Evolutionary conservation across 2,797 vertebrate genomes (phyloP), one percentile per base, ranked within the genome.

Genomic region (Phalloptychus januarius): DNA sequence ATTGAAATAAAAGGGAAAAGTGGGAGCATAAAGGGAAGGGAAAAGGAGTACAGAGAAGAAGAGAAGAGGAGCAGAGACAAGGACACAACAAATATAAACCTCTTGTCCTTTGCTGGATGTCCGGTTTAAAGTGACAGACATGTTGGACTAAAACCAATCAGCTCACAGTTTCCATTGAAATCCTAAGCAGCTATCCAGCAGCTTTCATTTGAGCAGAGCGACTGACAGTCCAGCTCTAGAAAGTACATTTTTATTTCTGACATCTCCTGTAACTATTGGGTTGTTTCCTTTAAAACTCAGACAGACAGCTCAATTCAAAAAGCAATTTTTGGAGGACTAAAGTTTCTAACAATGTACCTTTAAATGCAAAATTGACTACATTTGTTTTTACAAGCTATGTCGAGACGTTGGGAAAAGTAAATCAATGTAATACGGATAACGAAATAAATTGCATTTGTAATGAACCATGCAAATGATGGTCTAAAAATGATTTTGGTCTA

Each of bases 121-220:
- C 82, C 28, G 76, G 65, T 91, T 89, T 85, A 87, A 90, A 84
- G 84, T 67, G 81, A 77, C 80, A 84, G 87, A 85, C 78, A 83
- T 90, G 80, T 87, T 94, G 92, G 91, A 90, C 86, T 42, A 93
- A 95, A 95, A 90, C 94, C 92, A 94, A 92, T 95, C 93, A 95
- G 79, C 78, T 75, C 80, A 83, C 71, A 87, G 80, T 81, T 91
- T 92, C 82, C 63, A 56, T 25, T 81, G 82, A 91, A 87, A 75
- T 15, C 36, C 73, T 86, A 88, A 91, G 87, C 74, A 82, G 82
- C 65, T 75, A 81, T 20, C 25, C 12, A 44, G 23, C 5, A 65
- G 56, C 73, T 65, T 56, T 69, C 46, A 71, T 76, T 15, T 71
- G 5, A 85, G 46, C 28, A 44, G 44, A 67, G 65, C 4, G 6